Conservation (phyloP, 2,888 invertebrate species). For the Choristoneura rosaceana region DNA sequence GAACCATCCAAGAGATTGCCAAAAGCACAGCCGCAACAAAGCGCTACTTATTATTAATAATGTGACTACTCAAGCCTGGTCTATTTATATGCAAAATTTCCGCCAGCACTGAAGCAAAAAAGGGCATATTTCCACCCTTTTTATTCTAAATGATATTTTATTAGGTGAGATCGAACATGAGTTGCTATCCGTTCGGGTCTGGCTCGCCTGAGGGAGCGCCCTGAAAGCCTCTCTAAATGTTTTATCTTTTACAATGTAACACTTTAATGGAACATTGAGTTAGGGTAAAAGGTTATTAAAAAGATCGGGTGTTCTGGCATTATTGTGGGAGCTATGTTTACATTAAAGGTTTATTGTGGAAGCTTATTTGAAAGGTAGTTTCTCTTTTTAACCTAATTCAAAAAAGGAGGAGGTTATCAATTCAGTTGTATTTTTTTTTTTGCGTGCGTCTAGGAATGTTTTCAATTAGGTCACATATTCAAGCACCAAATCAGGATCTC, state of each 20-base stretch:
- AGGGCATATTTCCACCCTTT: slow-evolving; percentile 32
- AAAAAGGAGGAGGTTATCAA: no score
- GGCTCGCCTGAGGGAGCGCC: slow-evolving; percentile 34
- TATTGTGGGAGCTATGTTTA: neutral
- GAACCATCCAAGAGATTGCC: no score
- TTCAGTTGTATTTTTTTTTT: no score
- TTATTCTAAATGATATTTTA: slow-evolving; percentile 41
- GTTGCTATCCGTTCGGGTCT: slow-evolving; percentile 35
- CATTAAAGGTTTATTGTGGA: no score
- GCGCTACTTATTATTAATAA: no score
- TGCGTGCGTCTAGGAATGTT: no score
- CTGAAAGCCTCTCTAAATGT: slow-evolving; percentile 38
- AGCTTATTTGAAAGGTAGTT: no score
- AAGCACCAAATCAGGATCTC: no score
- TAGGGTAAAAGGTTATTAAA: slow-evolving; percentile 36
- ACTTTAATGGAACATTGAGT: slow-evolving; percentile 41
- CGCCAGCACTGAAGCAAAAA: slow-evolving; percentile 13
- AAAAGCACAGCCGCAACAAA: no score
- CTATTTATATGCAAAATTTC: slow-evolving; percentile 15
- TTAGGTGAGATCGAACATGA: slow-evolving; percentile 41
- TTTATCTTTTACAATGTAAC: slow-evolving; percentile 37
- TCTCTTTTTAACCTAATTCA: no score
- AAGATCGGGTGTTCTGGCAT: slow-evolving; percentile 14
- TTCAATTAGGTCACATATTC: no score
- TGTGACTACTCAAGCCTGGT: slow-evolving; percentile 4